Conservation (phyloP, 2,113 vertebrate genomes). For the Rhineura floridana region DNA sequence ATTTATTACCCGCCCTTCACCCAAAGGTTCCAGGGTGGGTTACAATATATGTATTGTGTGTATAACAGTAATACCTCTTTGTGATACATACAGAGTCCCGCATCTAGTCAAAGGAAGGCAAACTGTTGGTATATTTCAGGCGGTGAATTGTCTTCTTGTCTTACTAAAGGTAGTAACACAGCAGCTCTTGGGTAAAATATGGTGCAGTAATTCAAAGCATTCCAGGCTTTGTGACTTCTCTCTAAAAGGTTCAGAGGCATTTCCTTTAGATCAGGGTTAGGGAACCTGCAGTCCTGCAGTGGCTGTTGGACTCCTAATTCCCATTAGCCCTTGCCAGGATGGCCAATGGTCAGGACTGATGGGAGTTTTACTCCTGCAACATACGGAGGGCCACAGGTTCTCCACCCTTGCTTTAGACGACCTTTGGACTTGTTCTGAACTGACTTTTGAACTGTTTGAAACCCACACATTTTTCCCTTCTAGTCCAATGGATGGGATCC, state of each 20-base stretch:
- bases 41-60: background rate
- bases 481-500: constrained; percentile 99
- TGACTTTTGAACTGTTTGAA: constrained; percentile 62
- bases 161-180: background rate
- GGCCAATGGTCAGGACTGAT: no score
- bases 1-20: no score
- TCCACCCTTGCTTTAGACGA: background rate
- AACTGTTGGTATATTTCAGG: background rate
- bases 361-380: background rate
- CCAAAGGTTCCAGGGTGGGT: no score
- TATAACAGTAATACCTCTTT: background rate
- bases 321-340: background rate
- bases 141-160: background rate
- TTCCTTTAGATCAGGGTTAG: background rate
- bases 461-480: constrained; percentile 62
- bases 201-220: background rate
- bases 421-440: constrained; percentile 50
- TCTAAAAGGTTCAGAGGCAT: no score
- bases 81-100: background rate
- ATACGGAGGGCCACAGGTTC: background rate
- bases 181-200: background rate
- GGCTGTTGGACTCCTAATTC: background rate
- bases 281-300: no score
- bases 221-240: no score
- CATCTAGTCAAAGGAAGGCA: constrained; percentile 12